phyloP scores from a whole-genome alignment of 2,113 vertebrate genomes.

The Brienomyrus brachyistius region DNA sequence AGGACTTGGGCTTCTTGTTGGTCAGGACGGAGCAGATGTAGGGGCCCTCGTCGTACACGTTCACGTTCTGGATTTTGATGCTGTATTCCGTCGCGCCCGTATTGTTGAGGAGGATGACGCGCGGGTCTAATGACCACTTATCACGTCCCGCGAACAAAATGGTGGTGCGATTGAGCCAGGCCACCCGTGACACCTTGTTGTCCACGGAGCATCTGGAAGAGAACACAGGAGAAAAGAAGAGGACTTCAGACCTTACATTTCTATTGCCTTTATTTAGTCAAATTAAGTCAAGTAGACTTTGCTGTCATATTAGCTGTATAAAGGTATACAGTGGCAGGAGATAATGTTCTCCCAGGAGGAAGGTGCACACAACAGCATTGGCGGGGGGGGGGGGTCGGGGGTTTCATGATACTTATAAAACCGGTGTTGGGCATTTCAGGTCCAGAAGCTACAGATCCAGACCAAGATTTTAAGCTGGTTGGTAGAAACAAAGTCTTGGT shows the following conservation, averaged over 20 bases:
- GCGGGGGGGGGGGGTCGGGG: background rate
- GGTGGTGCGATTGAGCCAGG: conserved; percentile 95
- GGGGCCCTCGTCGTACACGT: conserved; percentile 85
- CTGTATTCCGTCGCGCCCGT: conserved; percentile 92
- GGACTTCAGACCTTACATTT: background rate
- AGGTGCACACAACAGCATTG: background rate
- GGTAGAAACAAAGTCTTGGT: too few relatives aligned
- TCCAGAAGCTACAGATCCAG: too few relatives aligned
- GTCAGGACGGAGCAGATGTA: conserved; percentile 94
- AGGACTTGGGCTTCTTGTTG: conserved; percentile 91
- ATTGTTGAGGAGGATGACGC: conserved; percentile 85
- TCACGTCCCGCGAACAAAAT: conserved; percentile 90
- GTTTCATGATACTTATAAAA: background rate
- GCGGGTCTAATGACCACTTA: conserved; percentile 94
- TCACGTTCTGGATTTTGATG: conserved; percentile 88
- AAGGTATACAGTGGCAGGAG: background rate
- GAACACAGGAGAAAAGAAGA: background rate
- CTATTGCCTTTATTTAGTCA: background rate
- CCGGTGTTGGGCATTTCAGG: too few relatives aligned
- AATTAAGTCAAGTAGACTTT: background rate
- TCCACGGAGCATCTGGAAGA: conserved; percentile 83
- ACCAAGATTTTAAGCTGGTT: too few relatives aligned
- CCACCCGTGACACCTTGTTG: conserved; percentile 84
- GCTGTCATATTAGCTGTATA: background rate
- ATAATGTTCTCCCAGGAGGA: background rate